Evolutionary conservation across 2,113 vertebrate genomes (phyloP).

Genomic region (Tamias sibiricus): DNA sequence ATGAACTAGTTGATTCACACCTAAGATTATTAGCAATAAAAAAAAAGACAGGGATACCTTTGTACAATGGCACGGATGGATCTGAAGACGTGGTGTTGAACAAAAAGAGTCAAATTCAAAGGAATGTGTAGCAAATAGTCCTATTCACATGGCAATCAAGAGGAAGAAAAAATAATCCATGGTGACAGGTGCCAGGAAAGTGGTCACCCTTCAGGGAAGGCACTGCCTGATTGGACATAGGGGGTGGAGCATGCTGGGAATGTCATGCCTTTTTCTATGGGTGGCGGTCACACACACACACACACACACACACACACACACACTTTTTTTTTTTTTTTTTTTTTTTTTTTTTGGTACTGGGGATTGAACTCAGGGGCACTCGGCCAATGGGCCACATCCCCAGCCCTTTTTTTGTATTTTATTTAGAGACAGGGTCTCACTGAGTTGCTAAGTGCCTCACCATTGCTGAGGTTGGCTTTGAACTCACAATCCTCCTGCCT

Average conservation of each 20-base stretch:
- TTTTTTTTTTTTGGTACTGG: too few species aligned
- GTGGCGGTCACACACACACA: not conserved
- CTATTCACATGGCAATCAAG: not conserved
- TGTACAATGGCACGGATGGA: not conserved
- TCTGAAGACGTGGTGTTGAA: not conserved
- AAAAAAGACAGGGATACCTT: not conserved
- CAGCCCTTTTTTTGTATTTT: too few species aligned
- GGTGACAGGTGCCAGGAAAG: not conserved
- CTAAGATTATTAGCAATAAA: not conserved
- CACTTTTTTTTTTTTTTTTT: too few species aligned
- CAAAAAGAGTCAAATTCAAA: not conserved
- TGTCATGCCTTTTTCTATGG: not conserved
- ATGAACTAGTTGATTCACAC: not conserved
- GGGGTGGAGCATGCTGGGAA: not conserved
- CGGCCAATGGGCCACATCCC: too few species aligned
- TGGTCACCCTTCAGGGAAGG: not conserved
- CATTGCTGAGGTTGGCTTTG: too few species aligned
- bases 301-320: too few species aligned
- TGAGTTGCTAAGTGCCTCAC: too few species aligned
- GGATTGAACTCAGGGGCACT: too few species aligned
- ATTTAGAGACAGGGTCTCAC: too few species aligned
- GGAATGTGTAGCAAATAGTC: not conserved
- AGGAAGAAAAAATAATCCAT: not conserved
- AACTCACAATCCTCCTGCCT: too few species aligned
- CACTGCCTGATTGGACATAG: not conserved